phyloP scores from a whole-genome alignment of 2,797 vertebrate genomes.

The Melanotaenia maccullochi region DNA sequence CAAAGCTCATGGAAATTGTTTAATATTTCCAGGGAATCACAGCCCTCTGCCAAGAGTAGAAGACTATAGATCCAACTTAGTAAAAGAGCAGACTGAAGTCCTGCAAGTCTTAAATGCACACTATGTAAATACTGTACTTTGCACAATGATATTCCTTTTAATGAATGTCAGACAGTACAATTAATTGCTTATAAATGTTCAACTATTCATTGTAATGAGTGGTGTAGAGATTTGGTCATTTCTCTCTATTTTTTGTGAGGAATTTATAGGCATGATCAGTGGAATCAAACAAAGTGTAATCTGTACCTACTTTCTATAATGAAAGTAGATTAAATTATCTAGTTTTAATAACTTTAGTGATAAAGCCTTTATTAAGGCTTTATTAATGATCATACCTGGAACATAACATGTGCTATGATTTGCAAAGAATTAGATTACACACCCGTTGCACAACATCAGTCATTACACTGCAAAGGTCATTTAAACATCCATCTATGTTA shows the following conservation, averaged over 20 bases:
- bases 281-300: too few species aligned
- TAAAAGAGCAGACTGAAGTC: neutral
- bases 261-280: too few species aligned
- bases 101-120: neutral
- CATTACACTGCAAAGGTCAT: conserved; percentile 28
- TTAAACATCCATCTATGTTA: conserved; percentile 8
- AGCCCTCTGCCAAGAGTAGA: too few species aligned
- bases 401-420: neutral
- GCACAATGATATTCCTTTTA: too few species aligned
- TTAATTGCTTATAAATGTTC: neutral
- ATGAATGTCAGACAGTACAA: neutral
- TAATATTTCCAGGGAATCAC: neutral
- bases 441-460: conserved; percentile 28
- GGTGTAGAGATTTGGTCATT: neutral
- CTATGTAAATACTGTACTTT: too few species aligned
- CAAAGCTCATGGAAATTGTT: neutral
- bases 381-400: neutral
- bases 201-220: neutral
- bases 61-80: too few species aligned
- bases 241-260: neutral
- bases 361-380: too few species aligned
- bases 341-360: neutral
- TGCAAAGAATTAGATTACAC: conserved; percentile 3
- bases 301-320: too few species aligned
- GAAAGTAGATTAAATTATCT: too few species aligned